Evolutionary conservation across 2,797 vertebrate genomes (phyloP).

Genomic region (Acanthiza pusilla): DNA sequence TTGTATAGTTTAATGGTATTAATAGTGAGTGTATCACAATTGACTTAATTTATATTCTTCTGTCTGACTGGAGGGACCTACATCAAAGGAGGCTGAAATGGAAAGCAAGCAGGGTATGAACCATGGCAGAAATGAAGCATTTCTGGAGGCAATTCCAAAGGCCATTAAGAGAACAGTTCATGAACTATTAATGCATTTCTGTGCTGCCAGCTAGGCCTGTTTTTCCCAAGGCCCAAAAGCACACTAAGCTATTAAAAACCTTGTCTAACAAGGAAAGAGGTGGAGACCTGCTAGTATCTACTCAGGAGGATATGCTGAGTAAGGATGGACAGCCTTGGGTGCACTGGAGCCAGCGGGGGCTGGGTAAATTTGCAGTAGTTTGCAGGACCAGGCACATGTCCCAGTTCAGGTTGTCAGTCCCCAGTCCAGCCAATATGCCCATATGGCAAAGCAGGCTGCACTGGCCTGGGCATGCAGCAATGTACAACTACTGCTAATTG

Average conservation of each 20-base stretch:
- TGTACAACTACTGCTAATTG: not conserved
- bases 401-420: not conserved
- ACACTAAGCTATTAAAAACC: not conserved
- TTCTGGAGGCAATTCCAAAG: not conserved
- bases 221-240: not conserved
- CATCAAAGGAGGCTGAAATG: constrained; percentile 8
- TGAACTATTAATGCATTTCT: constrained; percentile 7
- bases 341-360: not conserved
- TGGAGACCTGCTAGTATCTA: not conserved
- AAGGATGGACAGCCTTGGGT: not conserved
- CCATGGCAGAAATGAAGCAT: not conserved
- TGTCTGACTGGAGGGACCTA: not conserved
- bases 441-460: not conserved
- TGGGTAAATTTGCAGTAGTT: not conserved
- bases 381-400: not conserved
- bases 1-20: not conserved
- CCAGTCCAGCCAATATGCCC: not conserved
- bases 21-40: not conserved
- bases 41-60: not conserved
- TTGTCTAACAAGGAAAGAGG: not conserved
- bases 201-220: not conserved
- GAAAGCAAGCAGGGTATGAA: not conserved
- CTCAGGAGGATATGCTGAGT: not conserved
- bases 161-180: constrained; percentile 10
- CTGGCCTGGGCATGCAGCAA: not conserved